phyloP scores from a whole-genome alignment of 2,797 vertebrate genomes.

The Gymnothorax reevesii region DNA sequence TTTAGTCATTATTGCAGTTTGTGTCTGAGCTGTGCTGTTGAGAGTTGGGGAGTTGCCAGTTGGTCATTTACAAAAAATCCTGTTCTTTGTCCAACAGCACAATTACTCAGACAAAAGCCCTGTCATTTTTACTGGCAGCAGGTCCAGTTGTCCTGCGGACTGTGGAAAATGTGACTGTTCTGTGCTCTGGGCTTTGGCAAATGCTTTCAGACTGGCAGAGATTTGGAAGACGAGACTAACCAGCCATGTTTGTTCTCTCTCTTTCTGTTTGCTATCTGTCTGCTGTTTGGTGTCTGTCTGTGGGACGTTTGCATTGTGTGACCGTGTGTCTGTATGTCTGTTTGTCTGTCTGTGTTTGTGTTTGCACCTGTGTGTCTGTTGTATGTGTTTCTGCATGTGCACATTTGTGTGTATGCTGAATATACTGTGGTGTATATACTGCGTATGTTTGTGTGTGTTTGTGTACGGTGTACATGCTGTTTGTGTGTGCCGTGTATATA shows the following conservation, averaged over 20 bases:
- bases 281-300: conserved; percentile 20
- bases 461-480: background rate
- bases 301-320: conserved; percentile 11
- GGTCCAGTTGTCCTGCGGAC: conserved; percentile 31
- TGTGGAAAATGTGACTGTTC: conserved; percentile 61
- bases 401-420: background rate
- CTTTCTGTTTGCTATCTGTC: conserved; percentile 29
- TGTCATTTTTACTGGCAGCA: conserved; percentile 52
- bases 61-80: conserved; percentile 50
- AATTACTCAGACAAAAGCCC: conserved; percentile 45
- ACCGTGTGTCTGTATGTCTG: background rate
- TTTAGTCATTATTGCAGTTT: background rate
- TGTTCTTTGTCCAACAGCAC: conserved; percentile 53
- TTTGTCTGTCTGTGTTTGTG: conserved; percentile 1
- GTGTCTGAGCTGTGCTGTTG: background rate
- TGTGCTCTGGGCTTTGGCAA: conserved; percentile 13
- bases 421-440: background rate
- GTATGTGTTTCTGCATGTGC: background rate
- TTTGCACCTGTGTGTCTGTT: background rate
- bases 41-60: conserved; percentile 41
- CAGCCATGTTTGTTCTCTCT: conserved; percentile 44
- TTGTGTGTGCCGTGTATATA: background rate
- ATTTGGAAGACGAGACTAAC: conserved; percentile 22
- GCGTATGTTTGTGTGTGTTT: conserved; percentile 34
- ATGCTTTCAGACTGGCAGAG: background rate